These are phyloP conservation scores for Tragelaphus scriptus DNA, from an alignment of 2,113 vertebrate genomes.

Conservation along the genomic window DNA sequence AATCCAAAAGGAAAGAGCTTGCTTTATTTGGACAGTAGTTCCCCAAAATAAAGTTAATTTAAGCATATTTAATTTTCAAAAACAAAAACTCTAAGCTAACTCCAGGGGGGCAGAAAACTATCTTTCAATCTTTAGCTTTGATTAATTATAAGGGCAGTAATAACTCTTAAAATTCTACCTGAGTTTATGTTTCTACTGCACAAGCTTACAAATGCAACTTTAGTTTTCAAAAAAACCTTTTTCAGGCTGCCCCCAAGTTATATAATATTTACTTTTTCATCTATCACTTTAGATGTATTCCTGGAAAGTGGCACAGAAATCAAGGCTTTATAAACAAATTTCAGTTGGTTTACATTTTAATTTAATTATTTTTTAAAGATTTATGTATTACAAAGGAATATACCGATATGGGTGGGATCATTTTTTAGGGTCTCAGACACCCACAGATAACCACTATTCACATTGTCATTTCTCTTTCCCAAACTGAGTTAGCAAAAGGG, in stretches of 20 bases:
- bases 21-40: not conserved
- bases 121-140: conserved; percentile 26
- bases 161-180: conserved; percentile 15
- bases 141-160: not conserved
- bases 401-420: not conserved
- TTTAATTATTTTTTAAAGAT: not conserved
- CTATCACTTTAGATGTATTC: not conserved
- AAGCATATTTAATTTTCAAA: conserved; percentile 22
- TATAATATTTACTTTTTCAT: not conserved
- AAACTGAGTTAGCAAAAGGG: not conserved
- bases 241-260: not conserved
- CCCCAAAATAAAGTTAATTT: not conserved
- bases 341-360: not conserved
- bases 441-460: not conserved
- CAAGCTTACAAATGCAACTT: not conserved
- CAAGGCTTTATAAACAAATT: not conserved
- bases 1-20: not conserved
- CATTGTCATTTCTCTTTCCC: not conserved
- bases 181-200: not conserved
- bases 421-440: not conserved
- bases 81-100: not conserved
- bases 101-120: not conserved
- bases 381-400: not conserved
- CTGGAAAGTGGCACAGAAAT: not conserved
- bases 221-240: not conserved